A percentile compares a stretch with the other conserved stretches of the same genome.
Conservation (phyloP, 2,888 invertebrate species). For the Chelonus formosanus region DNA sequence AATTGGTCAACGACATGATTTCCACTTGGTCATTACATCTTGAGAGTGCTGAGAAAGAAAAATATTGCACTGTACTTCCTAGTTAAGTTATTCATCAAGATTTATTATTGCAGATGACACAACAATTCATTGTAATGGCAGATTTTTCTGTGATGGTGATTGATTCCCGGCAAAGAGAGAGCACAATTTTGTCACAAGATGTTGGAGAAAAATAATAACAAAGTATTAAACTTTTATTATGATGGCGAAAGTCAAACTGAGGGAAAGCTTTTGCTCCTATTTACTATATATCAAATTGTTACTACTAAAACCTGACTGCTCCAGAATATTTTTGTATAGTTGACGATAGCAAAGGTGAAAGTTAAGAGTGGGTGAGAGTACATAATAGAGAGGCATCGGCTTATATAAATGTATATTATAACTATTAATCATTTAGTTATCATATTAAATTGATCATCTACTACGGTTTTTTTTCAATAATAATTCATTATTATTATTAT, state of each 20-base stretch:
- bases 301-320: conserved; percentile 7
- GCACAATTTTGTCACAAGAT: not conserved
- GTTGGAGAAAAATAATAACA: not conserved
- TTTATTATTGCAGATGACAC: conserved; percentile 4
- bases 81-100: not conserved
- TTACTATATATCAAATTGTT: conserved; percentile 11
- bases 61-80: not conserved
- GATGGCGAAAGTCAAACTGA: conserved; percentile 29
- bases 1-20: too few relatives aligned
- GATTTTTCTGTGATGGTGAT: not conserved
- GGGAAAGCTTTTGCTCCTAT: conserved; percentile 32
- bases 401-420: not conserved
- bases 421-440: not conserved
- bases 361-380: conserved; percentile 18
- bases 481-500: too few relatives aligned
- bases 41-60: too few relatives aligned
- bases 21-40: too few relatives aligned
- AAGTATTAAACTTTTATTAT: not conserved
- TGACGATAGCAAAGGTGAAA: conserved; percentile 25
- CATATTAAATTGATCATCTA: too few relatives aligned
- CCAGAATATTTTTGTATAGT: conserved; percentile 14
- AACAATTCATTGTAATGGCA: not conserved
- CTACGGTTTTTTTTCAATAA: conserved; percentile 19
- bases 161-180: not conserved
- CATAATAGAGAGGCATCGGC: not conserved